Evolutionary conservation across 2,113 vertebrate genomes (phyloP).

Genomic region (Perca schrenkii): DNA sequence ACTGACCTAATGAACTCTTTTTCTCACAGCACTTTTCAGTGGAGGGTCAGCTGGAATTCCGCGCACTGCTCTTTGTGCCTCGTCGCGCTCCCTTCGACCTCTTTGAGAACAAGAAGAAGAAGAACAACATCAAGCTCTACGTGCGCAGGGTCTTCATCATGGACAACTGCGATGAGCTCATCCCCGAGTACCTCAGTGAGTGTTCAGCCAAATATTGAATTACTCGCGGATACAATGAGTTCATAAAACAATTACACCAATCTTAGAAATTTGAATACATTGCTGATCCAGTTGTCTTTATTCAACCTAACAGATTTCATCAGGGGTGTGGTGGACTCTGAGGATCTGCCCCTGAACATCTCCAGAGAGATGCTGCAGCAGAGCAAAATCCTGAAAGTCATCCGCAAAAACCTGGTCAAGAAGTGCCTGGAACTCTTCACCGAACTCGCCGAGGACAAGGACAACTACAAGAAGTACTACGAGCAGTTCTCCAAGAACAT

Average conservation of each 20-base stretch:
- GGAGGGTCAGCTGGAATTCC: constrained; percentile 96
- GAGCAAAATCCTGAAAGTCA: constrained; percentile 98
- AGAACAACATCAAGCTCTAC: constrained; percentile 96
- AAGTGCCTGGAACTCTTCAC: constrained; percentile 96
- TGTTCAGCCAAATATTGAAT: constrained; percentile 33
- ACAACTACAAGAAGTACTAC: constrained; percentile 97
- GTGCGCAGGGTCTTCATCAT: constrained; percentile 99
- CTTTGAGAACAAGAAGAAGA: constrained; percentile 97
- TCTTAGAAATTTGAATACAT: neutral
- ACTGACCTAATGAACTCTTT: neutral
- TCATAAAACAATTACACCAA: neutral
- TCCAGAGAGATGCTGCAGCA: constrained; percentile 98
- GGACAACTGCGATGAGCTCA: constrained; percentile 97
- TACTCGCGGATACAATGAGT: neutral
- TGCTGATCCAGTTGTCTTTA: constrained; percentile 20
- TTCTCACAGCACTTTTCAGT: constrained; percentile 93
- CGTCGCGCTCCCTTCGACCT: constrained; percentile 94
- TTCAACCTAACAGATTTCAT: constrained; percentile 88
- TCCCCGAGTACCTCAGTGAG: constrained; percentile 97
- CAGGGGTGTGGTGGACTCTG: constrained; percentile 96
- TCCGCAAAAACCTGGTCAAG: constrained; percentile 97
- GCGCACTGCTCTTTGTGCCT: constrained; percentile 94
- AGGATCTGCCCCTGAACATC: constrained; percentile 96
- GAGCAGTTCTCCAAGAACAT: constrained; percentile 99
- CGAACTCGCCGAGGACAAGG: constrained; percentile 94